Base-by-base conservation (phyloP, 2,113 vertebrate genomes). In the Odobenus rosmarus region DNA sequence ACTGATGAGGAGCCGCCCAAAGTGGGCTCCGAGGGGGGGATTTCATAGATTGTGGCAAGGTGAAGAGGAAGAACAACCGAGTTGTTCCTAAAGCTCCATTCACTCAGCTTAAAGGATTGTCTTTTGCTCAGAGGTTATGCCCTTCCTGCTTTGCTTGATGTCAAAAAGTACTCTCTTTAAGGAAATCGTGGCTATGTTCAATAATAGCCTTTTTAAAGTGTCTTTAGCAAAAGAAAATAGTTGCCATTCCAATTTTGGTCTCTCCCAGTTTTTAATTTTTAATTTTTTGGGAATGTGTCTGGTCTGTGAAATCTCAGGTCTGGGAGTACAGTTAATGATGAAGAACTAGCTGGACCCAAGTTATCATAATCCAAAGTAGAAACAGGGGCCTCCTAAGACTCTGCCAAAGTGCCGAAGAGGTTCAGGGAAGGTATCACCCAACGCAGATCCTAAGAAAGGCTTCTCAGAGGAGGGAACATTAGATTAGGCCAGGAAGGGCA, bases 151-250 rank as follows among this genome's bases (percentile, higher is more conserved):
- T 74, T 51, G 26, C 80, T 49, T 71, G 39, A 33, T 69, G 28
- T 90, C 79, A 61, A 42, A 92, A 46, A 57, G 4, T 42, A 49
- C 80, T 55, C 49, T 81, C 71, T 76, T 83, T 97, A 80, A 90
- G 81, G 81, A 93, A 74, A 67, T 26, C 4, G 1, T 72, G 4
- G n/a, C n/a, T 77, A 2, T 82, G 14, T 39, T 77, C 89, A 91
- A 76, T 2, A 3, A 88, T 3, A 53, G n/a, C 39, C 51, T 79
- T 96, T 51, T 33, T 19, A 46, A 42, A 46, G 7, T 19, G 19
- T 87, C 36, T 76, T 81, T 53, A 42, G 7, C 23, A 33, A 92
- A 88, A 95, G 33, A 83, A 95, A 87, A 64, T 21, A 24, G 24
- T 72, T 64, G 46, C 14, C 33, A 77, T 31, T 64, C 51, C 24